phyloP scores from a whole-genome alignment of 35 echinoderm and acorn worm species.

The Ptychodera flava region DNA sequence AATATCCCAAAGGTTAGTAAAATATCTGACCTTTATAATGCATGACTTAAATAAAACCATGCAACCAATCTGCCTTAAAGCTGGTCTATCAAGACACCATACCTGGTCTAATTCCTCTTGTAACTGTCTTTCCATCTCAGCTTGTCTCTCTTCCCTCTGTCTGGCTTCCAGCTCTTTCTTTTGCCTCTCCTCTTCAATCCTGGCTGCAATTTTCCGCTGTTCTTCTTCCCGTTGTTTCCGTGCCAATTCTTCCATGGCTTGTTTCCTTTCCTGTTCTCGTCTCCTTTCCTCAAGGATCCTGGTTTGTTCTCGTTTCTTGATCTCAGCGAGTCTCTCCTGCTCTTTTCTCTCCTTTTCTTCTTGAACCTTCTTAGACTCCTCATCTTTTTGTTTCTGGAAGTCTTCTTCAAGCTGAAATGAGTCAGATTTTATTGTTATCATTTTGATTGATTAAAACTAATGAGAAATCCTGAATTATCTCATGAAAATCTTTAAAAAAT shows the following conservation, averaged over 20 bases:
- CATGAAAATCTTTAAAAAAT: too few species aligned
- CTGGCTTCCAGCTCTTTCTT: background rate
- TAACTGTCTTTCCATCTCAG: background rate
- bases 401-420: background rate
- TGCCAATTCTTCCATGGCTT: background rate
- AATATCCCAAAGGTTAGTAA: too few species aligned
- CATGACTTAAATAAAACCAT: too few species aligned
- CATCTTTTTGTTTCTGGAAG: background rate
- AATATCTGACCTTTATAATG: too few species aligned
- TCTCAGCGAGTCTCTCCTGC: background rate
- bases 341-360: background rate
- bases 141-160: background rate
- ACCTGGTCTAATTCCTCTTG: too few species aligned
- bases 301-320: background rate
- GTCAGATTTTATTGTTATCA: too few species aligned
- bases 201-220: background rate
- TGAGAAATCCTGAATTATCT: too few species aligned
- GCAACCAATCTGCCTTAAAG: too few species aligned
- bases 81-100: too few species aligned
- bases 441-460: too few species aligned
- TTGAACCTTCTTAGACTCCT: background rate
- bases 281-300: background rate
- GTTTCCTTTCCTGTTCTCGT: background rate
- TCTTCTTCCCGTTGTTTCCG: background rate
- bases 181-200: background rate